Evolutionary conservation across 2,888 invertebrate species (phyloP).

Genomic region (Cantharis rufa): DNA sequence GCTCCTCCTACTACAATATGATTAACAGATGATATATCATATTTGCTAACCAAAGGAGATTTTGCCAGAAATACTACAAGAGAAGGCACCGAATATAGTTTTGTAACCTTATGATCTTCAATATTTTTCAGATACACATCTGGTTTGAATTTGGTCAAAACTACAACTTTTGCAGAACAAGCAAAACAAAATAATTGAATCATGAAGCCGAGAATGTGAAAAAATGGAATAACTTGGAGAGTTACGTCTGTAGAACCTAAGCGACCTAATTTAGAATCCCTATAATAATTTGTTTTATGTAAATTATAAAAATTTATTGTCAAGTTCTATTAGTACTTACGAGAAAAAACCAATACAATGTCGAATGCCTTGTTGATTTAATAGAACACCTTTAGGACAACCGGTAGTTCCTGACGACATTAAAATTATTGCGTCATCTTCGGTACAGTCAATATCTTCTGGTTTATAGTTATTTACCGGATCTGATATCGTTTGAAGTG

Average conservation of each 20-base stretch:
- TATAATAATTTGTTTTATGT: background rate
- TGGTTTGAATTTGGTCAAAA: background rate
- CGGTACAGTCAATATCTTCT: background rate
- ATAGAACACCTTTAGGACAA: slow-evolving; percentile 75
- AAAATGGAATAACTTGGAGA: background rate
- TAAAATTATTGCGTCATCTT: slow-evolving; percentile 47
- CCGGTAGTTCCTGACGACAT: slow-evolving; percentile 84
- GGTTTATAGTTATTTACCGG: background rate
- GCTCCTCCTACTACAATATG: background rate
- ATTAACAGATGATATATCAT: background rate
- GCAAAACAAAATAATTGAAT: background rate
- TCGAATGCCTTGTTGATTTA: slow-evolving; percentile 52
- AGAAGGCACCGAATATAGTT: background rate
- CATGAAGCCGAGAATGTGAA: background rate
- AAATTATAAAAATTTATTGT: background rate
- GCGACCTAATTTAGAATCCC: background rate
- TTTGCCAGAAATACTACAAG: background rate
- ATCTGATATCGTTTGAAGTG: background rate
- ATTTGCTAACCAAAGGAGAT: background rate
- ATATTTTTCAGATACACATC: background rate
- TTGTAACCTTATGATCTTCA: background rate
- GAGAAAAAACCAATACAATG: background rate
- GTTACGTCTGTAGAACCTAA: background rate
- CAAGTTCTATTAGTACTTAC: background rate
- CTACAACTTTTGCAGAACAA: background rate